Evolutionary conservation across 2,113 vertebrate species (phyloP).

Genomic region (Petroica traversi): DNA sequence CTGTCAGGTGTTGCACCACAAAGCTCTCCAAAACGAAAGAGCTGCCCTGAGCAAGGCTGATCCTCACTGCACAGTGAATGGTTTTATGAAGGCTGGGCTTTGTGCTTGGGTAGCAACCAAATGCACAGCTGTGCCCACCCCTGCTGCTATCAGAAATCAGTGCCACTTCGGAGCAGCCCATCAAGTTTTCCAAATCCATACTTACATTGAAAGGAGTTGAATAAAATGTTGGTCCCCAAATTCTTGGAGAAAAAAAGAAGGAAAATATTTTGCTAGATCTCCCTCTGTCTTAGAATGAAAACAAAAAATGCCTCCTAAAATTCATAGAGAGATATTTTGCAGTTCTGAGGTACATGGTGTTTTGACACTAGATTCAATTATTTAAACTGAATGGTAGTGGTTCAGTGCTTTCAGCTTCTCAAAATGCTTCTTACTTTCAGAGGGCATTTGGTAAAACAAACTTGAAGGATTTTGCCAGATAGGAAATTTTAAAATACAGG

Average conservation of each 20-base stretch:
- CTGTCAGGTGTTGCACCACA: accelerated
- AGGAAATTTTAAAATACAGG: not conserved
- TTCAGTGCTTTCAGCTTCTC: not conserved
- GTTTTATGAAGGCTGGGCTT: not conserved
- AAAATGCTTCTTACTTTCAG: not conserved
- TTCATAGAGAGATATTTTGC: not conserved
- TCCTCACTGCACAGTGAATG: not conserved
- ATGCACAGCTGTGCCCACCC: not conserved
- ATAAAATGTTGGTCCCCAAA: not conserved
- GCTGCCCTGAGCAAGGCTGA: not conserved
- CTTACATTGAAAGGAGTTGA: not conserved
- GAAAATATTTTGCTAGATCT: not conserved
- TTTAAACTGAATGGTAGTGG: not conserved
- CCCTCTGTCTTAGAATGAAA: not conserved
- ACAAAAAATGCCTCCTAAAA: not conserved
- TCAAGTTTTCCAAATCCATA: not conserved
- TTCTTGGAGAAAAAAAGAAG: not conserved
- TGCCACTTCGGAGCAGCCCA: not conserved
- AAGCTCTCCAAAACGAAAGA: not conserved
- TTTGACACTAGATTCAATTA: not conserved
- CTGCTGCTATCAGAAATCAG: not conserved
- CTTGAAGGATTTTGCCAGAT: not conserved
- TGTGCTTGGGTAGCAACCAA: not conserved
- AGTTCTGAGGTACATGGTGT: not conserved
- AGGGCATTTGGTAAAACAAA: not conserved